These are phyloP conservation scores for Zygaena filipendulae DNA, from an alignment of 2,888 invertebrate species.

Conservation along the genomic window DNA sequence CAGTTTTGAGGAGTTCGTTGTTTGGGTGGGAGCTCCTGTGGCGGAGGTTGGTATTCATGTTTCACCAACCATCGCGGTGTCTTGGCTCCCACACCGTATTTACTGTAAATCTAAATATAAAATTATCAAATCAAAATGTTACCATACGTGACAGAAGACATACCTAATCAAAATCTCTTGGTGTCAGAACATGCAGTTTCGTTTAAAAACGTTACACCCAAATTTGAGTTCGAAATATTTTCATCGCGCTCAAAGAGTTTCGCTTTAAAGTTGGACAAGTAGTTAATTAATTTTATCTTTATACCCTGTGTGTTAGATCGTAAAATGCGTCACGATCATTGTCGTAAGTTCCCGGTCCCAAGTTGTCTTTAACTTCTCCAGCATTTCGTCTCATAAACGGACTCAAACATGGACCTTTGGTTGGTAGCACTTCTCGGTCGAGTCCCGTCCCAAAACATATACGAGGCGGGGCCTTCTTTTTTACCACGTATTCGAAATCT, in stretches of 20 bases:
- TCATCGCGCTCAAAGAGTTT: no score
- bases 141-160: no score
- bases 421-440: constrained; percentile 52
- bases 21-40: constrained; percentile 23
- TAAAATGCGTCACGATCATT: constrained; percentile 39
- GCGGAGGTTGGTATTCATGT: constrained; percentile 54
- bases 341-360: constrained; percentile 43
- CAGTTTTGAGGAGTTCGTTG: constrained; percentile 32
- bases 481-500: constrained; percentile 70
- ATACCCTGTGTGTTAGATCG: constrained; percentile 40
- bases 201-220: no score
- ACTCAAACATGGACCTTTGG: constrained; percentile 40
- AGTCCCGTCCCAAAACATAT: constrained; percentile 63
- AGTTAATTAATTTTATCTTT: no score
- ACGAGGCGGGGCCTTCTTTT: constrained; percentile 43
- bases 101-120: constrained; percentile 37
- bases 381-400: constrained; percentile 55
- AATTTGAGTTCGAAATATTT: no score
- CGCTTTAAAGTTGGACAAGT: background rate
- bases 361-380: constrained; percentile 30
- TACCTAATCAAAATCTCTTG: no score
- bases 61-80: constrained; percentile 40
- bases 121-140: no score
- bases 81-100: constrained; percentile 35
- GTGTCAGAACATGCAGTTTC: no score